Base-by-base conservation (phyloP, 1,140 invertebrate species). In the Pomacea maculata region DNA sequence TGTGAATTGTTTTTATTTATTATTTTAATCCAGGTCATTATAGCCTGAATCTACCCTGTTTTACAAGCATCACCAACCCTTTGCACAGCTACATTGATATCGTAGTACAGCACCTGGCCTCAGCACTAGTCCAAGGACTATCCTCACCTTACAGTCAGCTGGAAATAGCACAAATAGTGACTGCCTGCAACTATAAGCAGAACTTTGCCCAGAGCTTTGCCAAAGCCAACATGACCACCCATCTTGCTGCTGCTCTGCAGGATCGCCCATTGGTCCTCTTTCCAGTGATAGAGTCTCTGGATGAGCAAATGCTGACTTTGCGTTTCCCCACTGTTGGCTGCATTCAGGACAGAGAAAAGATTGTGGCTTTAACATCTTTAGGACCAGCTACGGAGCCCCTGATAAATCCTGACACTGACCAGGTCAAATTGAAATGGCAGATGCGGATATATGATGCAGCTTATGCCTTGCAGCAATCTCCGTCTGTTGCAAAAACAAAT, bases 1-100 rank as follows among this genome's bases (percentile, higher is more conserved):
- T 70, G 12, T 21, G 21, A n/a, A 70, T n/a, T 70, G 67, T 15
- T 21, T 8, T 34, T 11, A 12, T 74, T 45, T 74, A 15, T 34
- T 74, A 29, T 74, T 74, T 54, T 34, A 45, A 17, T n/a, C 25
- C 72, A 83, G 82, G 80, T 55, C 96, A 98, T 92, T 98, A 96
- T 90, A 95, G 95, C 19, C 90, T 98, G 6, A 96, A 95, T 90
- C 94, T 96, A 75, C 93, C 95, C 12, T 92, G 96, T 55, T 98
- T 98, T 88, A 98, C 97, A 9, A 96, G 97, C 92, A 98, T 98
- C 87, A 98, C 97, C 14, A 97, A 96, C 63, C 97, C 97, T 0
- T 97, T 98, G 84, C 91, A 96, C 86, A 93, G 97, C 75, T 99
- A 98, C 93, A 94, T 96, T 0, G 97, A 98, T 91, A 94, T 98